Conservation (phyloP, 2,113 vertebrate species). For the Atlantisia rogersi region DNA sequence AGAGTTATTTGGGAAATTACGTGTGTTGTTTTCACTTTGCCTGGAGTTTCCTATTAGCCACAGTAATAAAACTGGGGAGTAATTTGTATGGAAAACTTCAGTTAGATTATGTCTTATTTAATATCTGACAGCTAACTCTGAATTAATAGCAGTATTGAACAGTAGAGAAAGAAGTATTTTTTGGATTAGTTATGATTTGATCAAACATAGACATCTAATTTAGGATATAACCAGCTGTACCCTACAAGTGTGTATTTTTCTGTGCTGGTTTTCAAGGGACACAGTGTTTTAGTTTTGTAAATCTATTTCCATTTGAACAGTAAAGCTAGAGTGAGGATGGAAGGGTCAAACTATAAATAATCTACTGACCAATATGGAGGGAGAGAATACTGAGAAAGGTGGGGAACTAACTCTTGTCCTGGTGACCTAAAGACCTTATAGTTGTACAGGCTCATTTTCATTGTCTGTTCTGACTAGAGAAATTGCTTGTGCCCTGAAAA, state of each 20-base stretch:
- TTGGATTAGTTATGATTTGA: background rate
- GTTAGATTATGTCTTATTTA: background rate
- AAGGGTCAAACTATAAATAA: background rate
- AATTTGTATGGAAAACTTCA: background rate
- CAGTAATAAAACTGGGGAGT: background rate
- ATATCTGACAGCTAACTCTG: background rate
- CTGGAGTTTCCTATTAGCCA: background rate
- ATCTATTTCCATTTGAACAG: background rate
- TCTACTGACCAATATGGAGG: background rate
- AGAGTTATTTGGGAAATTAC: background rate
- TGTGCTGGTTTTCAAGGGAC: background rate
- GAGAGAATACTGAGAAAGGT: background rate
- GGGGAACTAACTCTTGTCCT: background rate
- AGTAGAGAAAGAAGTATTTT: background rate
- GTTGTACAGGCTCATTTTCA: background rate
- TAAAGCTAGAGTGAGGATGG: background rate
- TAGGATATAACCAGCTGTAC: background rate
- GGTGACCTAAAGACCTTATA: background rate
- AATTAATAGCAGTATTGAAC: background rate
- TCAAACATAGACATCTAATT: background rate
- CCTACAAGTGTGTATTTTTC: background rate
- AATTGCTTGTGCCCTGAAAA: background rate
- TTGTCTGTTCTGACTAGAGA: no score
- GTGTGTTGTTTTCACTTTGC: background rate
- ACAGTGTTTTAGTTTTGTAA: background rate